phyloP scores from a whole-genome alignment of 2,113 vertebrate genomes.

The Microtus montanus region DNA sequence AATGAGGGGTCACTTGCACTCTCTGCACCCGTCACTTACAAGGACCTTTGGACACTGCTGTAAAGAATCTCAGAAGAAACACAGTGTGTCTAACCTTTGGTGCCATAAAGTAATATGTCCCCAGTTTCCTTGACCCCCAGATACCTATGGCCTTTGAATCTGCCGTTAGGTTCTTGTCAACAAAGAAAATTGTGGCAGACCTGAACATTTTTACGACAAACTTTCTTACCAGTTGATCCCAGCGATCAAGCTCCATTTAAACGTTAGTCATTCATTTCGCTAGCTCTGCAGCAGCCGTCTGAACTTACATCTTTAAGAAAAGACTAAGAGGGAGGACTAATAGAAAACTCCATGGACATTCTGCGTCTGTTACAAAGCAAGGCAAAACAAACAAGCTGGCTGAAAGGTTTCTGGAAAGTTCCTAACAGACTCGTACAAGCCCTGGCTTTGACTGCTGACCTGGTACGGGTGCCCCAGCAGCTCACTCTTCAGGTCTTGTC shows the following conservation, averaged over 20 bases:
- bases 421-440: too few species aligned
- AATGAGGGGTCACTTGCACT: neutral
- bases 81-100: neutral
- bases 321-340: neutral
- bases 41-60: neutral
- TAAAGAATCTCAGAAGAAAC: neutral
- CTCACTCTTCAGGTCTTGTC: too few species aligned
- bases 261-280: neutral
- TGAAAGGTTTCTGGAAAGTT: too few species aligned
- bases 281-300: neutral
- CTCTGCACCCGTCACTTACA: neutral
- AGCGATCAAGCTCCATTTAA: neutral
- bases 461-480: too few species aligned
- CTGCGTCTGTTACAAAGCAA: too few species aligned
- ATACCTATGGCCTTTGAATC: neutral
- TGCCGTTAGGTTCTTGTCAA: neutral
- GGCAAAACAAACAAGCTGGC: too few species aligned
- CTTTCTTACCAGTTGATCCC: neutral
- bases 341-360: neutral
- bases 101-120: neutral
- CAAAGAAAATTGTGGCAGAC: neutral
- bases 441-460: too few species aligned
- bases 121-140: neutral
- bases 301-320: neutral
- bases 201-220: constrained; percentile 8